A percentile compares a stretch with the other conserved stretches of the same genome.
These are phyloP conservation scores for Willisornis vidua DNA, from an alignment of 2,113 vertebrate species.

Conservation along the genomic window DNA sequence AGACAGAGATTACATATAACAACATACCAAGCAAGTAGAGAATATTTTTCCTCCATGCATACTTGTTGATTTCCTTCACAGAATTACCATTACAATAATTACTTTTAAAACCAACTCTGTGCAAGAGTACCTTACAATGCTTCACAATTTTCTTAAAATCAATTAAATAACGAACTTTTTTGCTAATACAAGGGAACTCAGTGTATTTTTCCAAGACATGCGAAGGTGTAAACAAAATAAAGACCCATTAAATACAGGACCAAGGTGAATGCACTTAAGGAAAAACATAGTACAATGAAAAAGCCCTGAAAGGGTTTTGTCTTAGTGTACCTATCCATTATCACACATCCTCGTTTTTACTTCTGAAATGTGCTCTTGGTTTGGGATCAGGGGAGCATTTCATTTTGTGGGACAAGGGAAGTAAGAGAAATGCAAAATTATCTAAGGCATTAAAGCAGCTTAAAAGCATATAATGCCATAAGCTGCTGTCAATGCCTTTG, in stretches of 20 bases:
- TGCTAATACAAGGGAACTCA: not conserved
- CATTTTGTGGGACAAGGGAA: not conserved
- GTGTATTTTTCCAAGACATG: not conserved
- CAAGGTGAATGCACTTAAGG: not conserved
- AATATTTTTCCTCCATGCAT: not conserved
- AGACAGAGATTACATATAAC: not conserved
- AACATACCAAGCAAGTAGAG: not conserved
- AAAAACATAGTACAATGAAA: not conserved
- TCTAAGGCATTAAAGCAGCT: not conserved
- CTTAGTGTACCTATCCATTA: not conserved
- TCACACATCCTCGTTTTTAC: not conserved
- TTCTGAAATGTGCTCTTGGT: not conserved
- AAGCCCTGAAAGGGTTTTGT: not conserved
- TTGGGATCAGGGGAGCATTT: not conserved
- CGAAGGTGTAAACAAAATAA: not conserved
- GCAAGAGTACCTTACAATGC: not conserved
- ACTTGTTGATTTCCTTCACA: not conserved
- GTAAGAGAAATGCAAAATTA: not conserved
- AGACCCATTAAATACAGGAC: not conserved
- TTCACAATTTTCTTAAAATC: not conserved
- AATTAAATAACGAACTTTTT: not conserved
- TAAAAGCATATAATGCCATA: slow-evolving; percentile 1
- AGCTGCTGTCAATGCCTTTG: not conserved
- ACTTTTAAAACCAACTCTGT: not conserved
- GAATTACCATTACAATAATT: not conserved